Conservation (phyloP, 2,797 vertebrate species). For the Pseudotriccus pelzelni region DNA sequence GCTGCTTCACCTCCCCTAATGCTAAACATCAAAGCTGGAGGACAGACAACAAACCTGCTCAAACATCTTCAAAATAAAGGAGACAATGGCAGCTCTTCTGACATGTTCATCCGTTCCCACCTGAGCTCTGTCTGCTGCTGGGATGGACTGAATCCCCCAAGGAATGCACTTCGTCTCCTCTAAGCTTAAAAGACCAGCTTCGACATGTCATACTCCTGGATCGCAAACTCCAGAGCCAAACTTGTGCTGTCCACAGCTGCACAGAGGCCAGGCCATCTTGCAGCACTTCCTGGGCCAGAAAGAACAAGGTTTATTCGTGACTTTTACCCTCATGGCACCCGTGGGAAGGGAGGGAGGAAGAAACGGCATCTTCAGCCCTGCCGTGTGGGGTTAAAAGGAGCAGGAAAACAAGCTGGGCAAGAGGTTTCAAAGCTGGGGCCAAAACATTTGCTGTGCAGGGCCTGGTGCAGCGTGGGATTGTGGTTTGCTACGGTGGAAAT, state of each 20-base stretch:
- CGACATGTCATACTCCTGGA: fast-evolving
- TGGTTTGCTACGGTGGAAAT: background rate
- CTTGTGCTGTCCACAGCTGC: background rate
- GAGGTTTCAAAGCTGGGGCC: background rate
- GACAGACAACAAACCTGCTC: background rate
- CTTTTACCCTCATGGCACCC: background rate
- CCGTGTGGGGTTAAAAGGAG: background rate
- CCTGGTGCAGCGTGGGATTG: fast-evolving
- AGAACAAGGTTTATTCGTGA: background rate
- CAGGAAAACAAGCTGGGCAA: background rate
- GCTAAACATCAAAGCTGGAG: background rate
- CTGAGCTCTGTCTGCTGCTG: background rate
- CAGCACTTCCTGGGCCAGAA: background rate
- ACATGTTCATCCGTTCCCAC: background rate
- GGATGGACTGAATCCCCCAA: background rate
- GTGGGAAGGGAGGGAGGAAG: background rate
- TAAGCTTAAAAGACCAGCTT: background rate
- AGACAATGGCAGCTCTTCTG: background rate
- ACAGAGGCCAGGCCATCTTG: fast-evolving
- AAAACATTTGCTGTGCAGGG: background rate
- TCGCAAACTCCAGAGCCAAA: background rate
- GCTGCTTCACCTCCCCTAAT: background rate
- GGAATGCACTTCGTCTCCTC: background rate
- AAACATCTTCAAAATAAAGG: background rate
- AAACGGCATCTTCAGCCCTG: fast-evolving